Conservation (phyloP, 35 echinoderm and acorn worm species). For the Patiria miniata region DNA sequence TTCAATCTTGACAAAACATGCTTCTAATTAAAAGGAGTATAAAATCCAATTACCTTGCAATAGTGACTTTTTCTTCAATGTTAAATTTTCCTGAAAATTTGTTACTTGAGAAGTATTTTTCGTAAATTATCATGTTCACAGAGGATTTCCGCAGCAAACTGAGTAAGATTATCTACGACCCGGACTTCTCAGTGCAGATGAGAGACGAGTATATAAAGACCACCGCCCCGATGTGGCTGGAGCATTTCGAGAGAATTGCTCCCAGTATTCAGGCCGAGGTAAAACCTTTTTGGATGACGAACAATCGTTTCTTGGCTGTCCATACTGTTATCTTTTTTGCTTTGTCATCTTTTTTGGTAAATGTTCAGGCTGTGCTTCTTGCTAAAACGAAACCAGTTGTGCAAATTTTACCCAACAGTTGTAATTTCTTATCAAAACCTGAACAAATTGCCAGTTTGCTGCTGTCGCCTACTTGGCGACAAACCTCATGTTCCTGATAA, state of each 20-base stretch:
- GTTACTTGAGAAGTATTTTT: too few relatives aligned
- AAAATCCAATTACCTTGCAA: too few relatives aligned
- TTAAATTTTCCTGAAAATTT: too few relatives aligned
- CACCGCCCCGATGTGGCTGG: constrained; percentile 79
- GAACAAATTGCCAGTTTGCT: too few relatives aligned
- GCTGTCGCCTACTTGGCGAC: too few relatives aligned
- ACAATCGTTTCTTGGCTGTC: not conserved
- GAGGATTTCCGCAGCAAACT: constrained; percentile 85
- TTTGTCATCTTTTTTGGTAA: not conserved
- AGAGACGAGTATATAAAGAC: constrained; percentile 78
- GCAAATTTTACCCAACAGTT: not conserved
- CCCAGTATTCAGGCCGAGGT: constrained; percentile 72
- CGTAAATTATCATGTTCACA: constrained; percentile 46
- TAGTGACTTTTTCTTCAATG: too few relatives aligned
- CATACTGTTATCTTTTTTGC: too few relatives aligned
- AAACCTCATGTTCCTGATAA: too few relatives aligned
- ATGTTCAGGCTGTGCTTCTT: not conserved
- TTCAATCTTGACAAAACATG: too few relatives aligned
- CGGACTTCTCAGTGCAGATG: constrained; percentile 61
- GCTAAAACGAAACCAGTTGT: not conserved
- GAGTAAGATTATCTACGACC: constrained; percentile 73
- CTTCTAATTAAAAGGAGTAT: too few relatives aligned
- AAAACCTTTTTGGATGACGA: not conserved
- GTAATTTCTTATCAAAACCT: too few relatives aligned
- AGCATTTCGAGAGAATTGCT: constrained; percentile 84